Percentiles rank a stretch among this genome's conserved stretches.
Conservation (phyloP, 2,113 vertebrate genomes). For the Cettia cetti region DNA sequence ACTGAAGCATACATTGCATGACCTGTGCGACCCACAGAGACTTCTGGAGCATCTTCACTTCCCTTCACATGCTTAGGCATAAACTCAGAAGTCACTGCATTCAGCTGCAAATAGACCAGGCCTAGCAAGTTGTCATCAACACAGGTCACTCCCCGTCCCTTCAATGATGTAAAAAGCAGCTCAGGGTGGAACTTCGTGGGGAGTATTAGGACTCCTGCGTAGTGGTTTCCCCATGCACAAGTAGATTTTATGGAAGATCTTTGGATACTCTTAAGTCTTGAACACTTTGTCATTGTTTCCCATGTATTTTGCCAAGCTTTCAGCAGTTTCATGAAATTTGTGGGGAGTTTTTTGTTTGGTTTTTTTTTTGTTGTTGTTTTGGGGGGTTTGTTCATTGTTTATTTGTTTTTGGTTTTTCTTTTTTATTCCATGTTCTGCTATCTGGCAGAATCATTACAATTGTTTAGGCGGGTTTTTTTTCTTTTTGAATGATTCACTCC, state of each 20-base stretch:
- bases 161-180: background rate
- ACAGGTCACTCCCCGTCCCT: background rate
- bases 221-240: background rate
- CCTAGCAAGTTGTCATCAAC: background rate
- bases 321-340: background rate
- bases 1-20: background rate
- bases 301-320: background rate
- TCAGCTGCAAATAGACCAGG: background rate
- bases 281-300: background rate
- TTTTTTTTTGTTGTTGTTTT: too few species aligned
- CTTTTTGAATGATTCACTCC: background rate
- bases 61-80: background rate
- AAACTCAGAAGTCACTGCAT: background rate
- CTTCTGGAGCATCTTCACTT: background rate
- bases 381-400: background rate
- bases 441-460: background rate
- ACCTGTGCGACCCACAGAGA: background rate
- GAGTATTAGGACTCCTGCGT: background rate
- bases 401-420: background rate
- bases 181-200: background rate
- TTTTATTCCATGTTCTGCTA: background rate
- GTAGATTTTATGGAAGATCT: background rate
- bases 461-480: background rate
- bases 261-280: background rate
- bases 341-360: too few species aligned